Base-by-base conservation (phyloP, 2,888 invertebrate species). In the Trachelus troglodyta region DNA sequence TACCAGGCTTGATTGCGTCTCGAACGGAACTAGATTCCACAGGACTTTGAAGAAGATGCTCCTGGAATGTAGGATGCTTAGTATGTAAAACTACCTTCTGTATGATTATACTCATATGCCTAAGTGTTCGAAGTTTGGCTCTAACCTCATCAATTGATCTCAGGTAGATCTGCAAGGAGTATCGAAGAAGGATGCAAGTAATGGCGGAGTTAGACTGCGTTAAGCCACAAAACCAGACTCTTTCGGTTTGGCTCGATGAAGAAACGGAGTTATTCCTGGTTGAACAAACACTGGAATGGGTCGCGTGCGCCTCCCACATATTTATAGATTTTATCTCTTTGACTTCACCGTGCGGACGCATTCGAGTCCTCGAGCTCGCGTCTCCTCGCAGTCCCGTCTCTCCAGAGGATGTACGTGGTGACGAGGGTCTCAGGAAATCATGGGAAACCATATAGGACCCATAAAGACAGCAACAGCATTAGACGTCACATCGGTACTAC, bases 211-310 rank as follows among this genome's bases (percentile, higher is more conserved):
- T 73, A 75, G 81, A 81, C 82, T 83, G 85, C 87, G 89, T 89
- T 87, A 87, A 90, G 88, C 89, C 90, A 85, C 90, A 88, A 89
- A 90, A 89, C 87, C 87, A 89, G 79, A 85, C 87, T 81, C 83
- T 81, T 82, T 40, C 80, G 76, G 83, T 85, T 87, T 85, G 85
- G 85, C 85, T 84, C 87, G 88, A 88, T 89, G 90, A 90, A 89
- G 90, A 90, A 90, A 89, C 89, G 82, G n/a, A 81, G 85, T 91
- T 91, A 91, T 91, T 91, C 90, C 90, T 90, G 91, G 91, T 91
- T 91, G 90, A 91, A 90, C 90, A 91, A 91, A 91, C 91, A 91
- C 87, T 89, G 91, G 90, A 90, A 91, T 90, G 89, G 90, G 90
- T 91, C 91, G 91, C 90, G 90, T 89, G 91, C 88, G 89, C 90